Evolutionary conservation across 2,113 vertebrate species (phyloP).

Genomic region (Myotis lucifugus): DNA sequence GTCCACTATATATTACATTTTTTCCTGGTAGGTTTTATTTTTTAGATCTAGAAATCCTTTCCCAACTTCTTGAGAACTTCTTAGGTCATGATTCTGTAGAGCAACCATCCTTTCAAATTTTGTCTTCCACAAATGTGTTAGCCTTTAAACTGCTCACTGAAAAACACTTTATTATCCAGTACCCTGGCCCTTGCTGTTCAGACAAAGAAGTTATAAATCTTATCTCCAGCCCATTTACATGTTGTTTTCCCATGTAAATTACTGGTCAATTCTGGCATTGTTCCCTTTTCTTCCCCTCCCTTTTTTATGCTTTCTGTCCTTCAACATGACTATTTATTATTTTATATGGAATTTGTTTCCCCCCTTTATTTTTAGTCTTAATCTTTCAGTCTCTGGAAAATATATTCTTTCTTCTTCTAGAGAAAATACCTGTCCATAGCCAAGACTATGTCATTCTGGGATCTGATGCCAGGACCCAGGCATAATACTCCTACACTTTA

Average conservation of each 20-base stretch:
- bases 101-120: neutral
- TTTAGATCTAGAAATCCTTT: slow-evolving; percentile 7
- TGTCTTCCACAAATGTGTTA: neutral
- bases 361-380: neutral
- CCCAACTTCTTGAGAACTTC: neutral
- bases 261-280: neutral
- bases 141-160: neutral
- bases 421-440: neutral
- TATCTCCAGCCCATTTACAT: neutral
- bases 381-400: neutral
- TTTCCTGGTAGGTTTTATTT: slow-evolving; percentile 11
- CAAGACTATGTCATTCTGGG: neutral
- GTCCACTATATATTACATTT: neutral
- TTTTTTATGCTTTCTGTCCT: neutral
- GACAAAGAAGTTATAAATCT: neutral
- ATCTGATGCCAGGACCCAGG: neutral
- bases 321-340: neutral
- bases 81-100: neutral
- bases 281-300: neutral
- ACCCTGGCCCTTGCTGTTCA: neutral
- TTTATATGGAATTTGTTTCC: neutral
- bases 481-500: neutral
- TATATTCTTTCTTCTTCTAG: neutral
- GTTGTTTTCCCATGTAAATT: slow-evolving; percentile 9
- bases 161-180: neutral